Evolutionary conservation across 2,797 vertebrate genomes (phyloP).

Genomic region (Brachyrhaphis roseni): DNA sequence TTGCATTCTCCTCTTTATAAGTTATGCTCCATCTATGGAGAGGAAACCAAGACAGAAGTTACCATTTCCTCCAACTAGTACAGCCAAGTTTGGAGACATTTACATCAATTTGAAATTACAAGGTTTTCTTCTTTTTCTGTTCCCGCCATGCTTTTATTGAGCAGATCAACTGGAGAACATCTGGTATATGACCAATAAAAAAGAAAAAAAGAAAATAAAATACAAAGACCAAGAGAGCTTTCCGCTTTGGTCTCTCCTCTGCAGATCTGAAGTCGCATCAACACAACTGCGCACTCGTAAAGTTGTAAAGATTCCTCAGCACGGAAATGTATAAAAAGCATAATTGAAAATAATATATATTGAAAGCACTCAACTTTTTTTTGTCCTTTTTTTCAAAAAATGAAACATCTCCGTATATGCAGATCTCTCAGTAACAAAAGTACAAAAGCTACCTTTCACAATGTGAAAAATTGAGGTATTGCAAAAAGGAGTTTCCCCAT

Average conservation of each 20-base stretch:
- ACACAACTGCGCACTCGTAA: constrained; percentile 93
- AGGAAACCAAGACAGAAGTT: constrained; percentile 82
- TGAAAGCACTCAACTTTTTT: constrained; percentile 98
- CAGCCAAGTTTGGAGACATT: constrained; percentile 79
- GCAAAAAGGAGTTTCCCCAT: constrained; percentile 99
- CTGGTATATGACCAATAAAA: constrained; percentile 78
- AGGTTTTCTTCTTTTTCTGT: constrained; percentile 21
- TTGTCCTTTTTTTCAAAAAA: constrained; percentile 80
- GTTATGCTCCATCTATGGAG: constrained; percentile 85
- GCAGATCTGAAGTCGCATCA: constrained; percentile 95
- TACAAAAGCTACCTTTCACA: constrained; percentile 99
- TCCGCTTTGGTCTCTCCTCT: constrained; percentile 93
- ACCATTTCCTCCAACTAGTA: constrained; percentile 78
- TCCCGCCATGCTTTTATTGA: constrained; percentile 79
- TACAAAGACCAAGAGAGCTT: constrained; percentile 89
- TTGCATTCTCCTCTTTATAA: constrained; percentile 91
- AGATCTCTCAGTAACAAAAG: constrained; percentile 99
- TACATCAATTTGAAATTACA: constrained; percentile 78
- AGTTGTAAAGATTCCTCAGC: constrained; percentile 99
- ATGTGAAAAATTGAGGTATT: constrained; percentile 99
- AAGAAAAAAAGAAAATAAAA: constrained; percentile 80
- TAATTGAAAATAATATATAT: constrained; percentile 99
- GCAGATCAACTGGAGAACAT: constrained; percentile 77
- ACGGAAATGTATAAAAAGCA: constrained; percentile 99
- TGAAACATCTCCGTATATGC: constrained; percentile 97